Percentiles rank a stretch among this genome's conserved stretches.
Conservation (phyloP, 2,888 invertebrate species). For the Leucophenga maculata region DNA sequence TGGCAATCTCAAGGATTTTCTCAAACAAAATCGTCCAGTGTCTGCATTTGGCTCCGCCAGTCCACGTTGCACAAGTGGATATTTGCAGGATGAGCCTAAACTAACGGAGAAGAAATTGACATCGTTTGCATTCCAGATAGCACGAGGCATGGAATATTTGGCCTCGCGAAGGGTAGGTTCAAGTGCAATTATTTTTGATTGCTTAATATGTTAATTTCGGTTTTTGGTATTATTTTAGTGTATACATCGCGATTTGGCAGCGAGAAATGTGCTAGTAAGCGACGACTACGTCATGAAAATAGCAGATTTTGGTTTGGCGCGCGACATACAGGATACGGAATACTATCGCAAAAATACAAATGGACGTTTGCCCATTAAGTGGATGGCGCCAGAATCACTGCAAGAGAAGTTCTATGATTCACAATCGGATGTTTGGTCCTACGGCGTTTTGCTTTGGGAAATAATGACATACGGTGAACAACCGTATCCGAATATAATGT, state of each 20-base stretch:
- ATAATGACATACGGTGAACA: conserved; percentile 98
- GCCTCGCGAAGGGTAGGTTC: conserved; percentile 82
- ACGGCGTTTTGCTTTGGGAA: conserved; percentile 97
- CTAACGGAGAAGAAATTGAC: conserved; percentile 94
- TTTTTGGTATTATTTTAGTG: conserved; percentile 75
- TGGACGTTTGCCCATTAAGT: conserved; percentile 96
- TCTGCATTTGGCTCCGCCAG: conserved; percentile 54
- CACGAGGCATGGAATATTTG: conserved; percentile 98
- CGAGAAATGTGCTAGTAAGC: conserved; percentile 95
- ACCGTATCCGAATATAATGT: conserved; percentile 97
- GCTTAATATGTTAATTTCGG: neutral
- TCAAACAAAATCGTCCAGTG: conserved; percentile 81
- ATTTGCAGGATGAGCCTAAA: conserved; percentile 53
- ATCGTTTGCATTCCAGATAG: conserved; percentile 96
- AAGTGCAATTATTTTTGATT: neutral
- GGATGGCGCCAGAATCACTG: conserved; percentile 99
- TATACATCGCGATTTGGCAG: conserved; percentile 97
- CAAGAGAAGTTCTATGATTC: conserved; percentile 95
- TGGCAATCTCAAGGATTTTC: conserved; percentile 95
- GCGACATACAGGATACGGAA: conserved; percentile 94
- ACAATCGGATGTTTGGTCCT: conserved; percentile 96
- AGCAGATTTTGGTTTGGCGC: conserved; percentile 97
- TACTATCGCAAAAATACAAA: conserved; percentile 97
- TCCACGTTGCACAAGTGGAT: conserved; percentile 51
- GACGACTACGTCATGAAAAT: conserved; percentile 96